Percentiles rank a stretch among this genome's conserved stretches.
phyloP scores from a whole-genome alignment of 2,888 invertebrate species.

The Eubasilissa splendida region DNA sequence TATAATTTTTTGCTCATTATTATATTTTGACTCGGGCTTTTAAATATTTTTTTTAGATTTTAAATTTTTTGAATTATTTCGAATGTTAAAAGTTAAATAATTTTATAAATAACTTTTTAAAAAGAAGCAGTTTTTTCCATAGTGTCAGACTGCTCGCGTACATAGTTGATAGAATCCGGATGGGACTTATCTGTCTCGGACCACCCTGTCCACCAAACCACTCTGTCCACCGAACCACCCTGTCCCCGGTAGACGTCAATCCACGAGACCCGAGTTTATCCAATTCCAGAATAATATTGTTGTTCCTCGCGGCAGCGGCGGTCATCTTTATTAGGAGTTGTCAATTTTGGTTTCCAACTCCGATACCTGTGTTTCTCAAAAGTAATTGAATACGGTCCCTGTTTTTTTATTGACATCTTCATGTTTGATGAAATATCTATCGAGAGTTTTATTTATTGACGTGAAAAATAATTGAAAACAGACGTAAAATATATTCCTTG shows the following conservation, averaged over 20 bases:
- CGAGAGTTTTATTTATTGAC: background rate
- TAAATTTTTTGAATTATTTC: too few species aligned
- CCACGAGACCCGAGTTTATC: conserved; percentile 25
- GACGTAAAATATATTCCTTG: too few species aligned
- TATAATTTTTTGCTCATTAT: too few species aligned
- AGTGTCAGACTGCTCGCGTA: background rate
- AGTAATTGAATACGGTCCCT: too few species aligned
- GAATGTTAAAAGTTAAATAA: too few species aligned
- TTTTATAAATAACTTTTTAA: too few species aligned
- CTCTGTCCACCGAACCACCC: background rate
- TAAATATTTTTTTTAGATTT: too few species aligned
- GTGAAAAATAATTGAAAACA: background rate
- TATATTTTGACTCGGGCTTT: too few species aligned
- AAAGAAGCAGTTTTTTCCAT: background rate
- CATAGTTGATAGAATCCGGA: background rate
- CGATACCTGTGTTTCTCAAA: background rate
- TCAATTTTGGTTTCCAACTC: background rate
- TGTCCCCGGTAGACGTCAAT: conserved; percentile 15
- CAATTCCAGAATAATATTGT: conserved; percentile 34
- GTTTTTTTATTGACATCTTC: too few species aligned
- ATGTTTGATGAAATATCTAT: background rate
- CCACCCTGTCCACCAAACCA: background rate
- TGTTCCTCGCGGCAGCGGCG: conserved; percentile 2
- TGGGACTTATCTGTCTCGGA: conserved; percentile 1
- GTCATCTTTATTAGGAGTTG: conserved; percentile 13